These are phyloP conservation scores for Cetoscarus ocellatus DNA, from an alignment of 2,797 vertebrate species.

Conservation along the genomic window DNA sequence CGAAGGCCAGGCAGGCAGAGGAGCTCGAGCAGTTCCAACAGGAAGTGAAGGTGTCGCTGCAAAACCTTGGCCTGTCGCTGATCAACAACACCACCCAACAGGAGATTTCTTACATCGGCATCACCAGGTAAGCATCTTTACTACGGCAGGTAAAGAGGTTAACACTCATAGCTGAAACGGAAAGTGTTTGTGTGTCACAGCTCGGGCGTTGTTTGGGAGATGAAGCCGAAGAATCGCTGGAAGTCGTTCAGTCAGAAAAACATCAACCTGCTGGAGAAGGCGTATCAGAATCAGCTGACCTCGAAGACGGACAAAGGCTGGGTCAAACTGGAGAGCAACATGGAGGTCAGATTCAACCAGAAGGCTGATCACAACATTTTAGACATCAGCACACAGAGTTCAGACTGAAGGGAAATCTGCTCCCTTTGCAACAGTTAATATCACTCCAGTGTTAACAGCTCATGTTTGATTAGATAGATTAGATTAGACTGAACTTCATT, in stretches of 20 bases:
- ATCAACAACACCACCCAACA: conserved; percentile 91
- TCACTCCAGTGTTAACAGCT: too few species aligned
- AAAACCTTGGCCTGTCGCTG: conserved; percentile 94
- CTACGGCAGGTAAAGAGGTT: background rate
- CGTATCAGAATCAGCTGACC: conserved; percentile 86
- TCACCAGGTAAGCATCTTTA: conserved; percentile 85
- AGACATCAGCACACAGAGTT: too few species aligned
- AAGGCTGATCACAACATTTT: background rate
- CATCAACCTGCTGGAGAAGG: conserved; percentile 91
- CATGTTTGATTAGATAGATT: too few species aligned
- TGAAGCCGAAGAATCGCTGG: conserved; percentile 94
- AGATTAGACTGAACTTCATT: too few species aligned
- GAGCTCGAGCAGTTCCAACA: conserved; percentile 94
- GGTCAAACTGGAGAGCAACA: conserved; percentile 88
- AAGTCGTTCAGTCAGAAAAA: conserved; percentile 95
- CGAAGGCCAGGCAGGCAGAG: conserved; percentile 94
- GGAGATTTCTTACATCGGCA: conserved; percentile 95
- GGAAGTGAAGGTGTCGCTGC: conserved; percentile 91
- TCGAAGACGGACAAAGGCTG: conserved; percentile 74
- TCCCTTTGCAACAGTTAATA: too few species aligned
- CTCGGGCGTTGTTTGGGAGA: conserved; percentile 97
- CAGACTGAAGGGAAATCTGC: too few species aligned
- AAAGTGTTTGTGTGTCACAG: conserved; percentile 68
- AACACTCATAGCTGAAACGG: background rate
- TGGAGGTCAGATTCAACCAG: conserved; percentile 86